These are phyloP conservation scores for Motacilla tschutschensis DNA, from an alignment of 2,113 vertebrate genomes.

Conservation along the genomic window DNA sequence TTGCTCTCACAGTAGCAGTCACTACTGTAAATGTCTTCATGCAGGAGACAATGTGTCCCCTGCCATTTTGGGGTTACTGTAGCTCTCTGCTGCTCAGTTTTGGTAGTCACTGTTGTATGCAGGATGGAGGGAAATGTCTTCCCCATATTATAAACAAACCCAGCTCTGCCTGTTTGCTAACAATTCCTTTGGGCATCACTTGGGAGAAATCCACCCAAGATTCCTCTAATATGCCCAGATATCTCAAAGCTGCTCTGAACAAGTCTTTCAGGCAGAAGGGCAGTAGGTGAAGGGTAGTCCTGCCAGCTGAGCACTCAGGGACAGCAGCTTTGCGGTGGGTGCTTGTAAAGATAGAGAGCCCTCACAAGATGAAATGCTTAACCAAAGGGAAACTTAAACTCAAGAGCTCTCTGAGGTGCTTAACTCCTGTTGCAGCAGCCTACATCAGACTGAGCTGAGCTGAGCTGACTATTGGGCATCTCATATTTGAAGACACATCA, in stretches of 20 bases:
- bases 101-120: neutral
- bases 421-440: neutral
- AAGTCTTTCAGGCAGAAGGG: neutral
- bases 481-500: neutral
- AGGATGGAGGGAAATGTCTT: neutral
- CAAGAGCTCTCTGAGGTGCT: neutral
- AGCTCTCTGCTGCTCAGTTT: neutral
- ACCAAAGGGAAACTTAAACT: neutral
- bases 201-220: neutral
- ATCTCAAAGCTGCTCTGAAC: neutral
- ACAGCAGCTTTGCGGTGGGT: neutral
- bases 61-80: neutral
- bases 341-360: neutral
- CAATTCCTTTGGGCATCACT: neutral
- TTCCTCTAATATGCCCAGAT: neutral
- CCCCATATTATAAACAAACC: neutral
- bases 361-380: neutral
- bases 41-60: neutral
- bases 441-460: neutral
- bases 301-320: neutral
- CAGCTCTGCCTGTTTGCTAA: neutral
- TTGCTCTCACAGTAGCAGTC: conserved; percentile 1
- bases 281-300: neutral
- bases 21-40: neutral
- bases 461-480: neutral